Evolutionary conservation across 2,113 vertebrate genomes (phyloP).

Genomic region (Andinoacara biseriatus): DNA sequence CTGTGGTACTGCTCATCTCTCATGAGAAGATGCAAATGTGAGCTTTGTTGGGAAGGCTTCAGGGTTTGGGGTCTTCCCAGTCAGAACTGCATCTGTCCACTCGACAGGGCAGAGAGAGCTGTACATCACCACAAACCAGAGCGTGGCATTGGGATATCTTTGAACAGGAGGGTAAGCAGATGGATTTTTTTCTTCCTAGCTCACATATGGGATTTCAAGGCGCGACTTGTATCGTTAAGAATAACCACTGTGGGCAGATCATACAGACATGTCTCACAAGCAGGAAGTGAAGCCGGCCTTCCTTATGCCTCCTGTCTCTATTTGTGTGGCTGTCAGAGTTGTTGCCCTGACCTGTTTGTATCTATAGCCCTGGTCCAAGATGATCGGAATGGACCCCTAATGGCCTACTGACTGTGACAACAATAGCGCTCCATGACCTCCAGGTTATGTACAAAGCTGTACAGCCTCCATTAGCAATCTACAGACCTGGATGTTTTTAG

Average conservation of each 20-base stretch:
- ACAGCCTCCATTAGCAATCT: not conserved
- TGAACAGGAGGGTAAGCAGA: not conserved
- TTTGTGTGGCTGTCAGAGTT: constrained; percentile 63
- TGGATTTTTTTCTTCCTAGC: not conserved
- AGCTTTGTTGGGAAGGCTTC: constrained; percentile 35
- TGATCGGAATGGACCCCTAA: constrained; percentile 57
- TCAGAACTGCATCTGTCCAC: constrained; percentile 29
- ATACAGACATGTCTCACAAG: constrained; percentile 3
- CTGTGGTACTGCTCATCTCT: not conserved
- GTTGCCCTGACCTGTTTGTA: constrained; percentile 67
- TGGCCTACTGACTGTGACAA: constrained; percentile 52
- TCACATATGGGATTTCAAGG: not conserved
- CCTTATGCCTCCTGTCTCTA: constrained; percentile 47
- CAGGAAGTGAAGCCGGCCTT: constrained; percentile 36
- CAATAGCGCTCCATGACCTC: constrained; percentile 70
- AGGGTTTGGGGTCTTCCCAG: not conserved
- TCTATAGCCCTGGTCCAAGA: constrained; percentile 72
- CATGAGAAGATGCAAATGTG: not conserved
- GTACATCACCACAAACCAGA: constrained; percentile 16
- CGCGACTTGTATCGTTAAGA: not conserved
- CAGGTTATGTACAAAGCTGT: constrained; percentile 68
- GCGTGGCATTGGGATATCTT: constrained; percentile 53
- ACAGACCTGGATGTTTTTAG: constrained; percentile 10
- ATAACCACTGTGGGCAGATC: not conserved
- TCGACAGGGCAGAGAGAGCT: constrained; percentile 8